Evolutionary conservation across 2,797 vertebrate genomes (phyloP), one percentile per base, ranked within the genome.

Genomic region (Danio aesculapii): DNA sequence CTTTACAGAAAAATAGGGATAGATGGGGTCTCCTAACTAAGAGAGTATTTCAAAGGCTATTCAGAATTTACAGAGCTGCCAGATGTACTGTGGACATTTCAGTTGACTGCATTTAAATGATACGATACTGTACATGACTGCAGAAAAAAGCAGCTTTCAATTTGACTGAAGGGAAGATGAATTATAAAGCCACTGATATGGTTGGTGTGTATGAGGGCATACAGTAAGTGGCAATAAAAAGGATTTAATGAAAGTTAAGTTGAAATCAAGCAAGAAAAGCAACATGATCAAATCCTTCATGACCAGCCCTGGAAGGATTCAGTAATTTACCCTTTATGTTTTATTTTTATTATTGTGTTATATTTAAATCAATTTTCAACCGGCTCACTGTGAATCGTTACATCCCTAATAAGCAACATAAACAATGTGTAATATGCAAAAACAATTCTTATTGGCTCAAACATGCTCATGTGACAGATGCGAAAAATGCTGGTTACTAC

Each of bases 241-340:
- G 4, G 11, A 30, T 0, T 1, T 50, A 59, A 43, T 77, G 10
- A 69, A 71, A 57, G 17, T 39, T 21, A 67, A 66, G 10, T 49
- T 39, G 6, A 67, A 67, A 53, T 71, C 41, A 68, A 59, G 43
- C 41, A 55, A 39, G 8, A 81, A 67, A 52, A 9, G 13, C 6
- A 69, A 76, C 9, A 30, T 5, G 47, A 81, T 67, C 44, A 74
- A 74, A 74, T 21, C 11, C 66, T 55, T 21, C 30, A 61, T 61
- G 57, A 43, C 55, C 55, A 76, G 39, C 6, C 14, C 50, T 72
- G 68, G 66, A 8, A 1, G 58, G 53, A 47, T 58, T 50, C 21
- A 78, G 13, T 47, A 57, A 75, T 67, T 79, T 19, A 52, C 19
- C 11, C 11, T 21, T 70, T 63, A 55, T 41, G 12, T n/a, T n/a